phyloP scores from a whole-genome alignment of 2,113 vertebrate species.

The Saccopteryx bilineata region DNA sequence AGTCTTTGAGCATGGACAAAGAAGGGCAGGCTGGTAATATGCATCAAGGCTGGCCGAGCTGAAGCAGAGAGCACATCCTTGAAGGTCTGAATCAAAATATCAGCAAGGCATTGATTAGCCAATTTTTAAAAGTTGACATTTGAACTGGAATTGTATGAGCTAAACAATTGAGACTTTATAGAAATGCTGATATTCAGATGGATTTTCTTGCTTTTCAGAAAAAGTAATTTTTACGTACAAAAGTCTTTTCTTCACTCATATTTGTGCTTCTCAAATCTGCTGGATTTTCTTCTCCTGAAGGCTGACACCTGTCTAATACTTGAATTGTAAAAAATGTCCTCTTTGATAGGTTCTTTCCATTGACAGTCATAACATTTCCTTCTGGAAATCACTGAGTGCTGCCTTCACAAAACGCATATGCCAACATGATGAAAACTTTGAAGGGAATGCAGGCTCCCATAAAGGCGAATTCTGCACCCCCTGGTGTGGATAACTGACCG shows the following conservation, averaged over 20 bases:
- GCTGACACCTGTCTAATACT: constrained; percentile 67
- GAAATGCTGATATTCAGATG: neutral
- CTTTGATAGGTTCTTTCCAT: constrained; percentile 62
- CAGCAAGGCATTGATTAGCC: constrained; percentile 51
- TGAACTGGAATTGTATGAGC: constrained; percentile 23
- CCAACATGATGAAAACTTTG: constrained; percentile 34
- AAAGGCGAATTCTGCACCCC: neutral
- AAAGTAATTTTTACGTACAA: constrained; percentile 18
- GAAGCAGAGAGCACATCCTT: constrained; percentile 46
- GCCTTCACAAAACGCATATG: constrained; percentile 30
- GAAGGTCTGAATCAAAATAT: constrained; percentile 42
- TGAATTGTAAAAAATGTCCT: constrained; percentile 44
- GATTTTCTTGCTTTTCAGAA: constrained; percentile 28
- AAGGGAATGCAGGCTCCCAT: neutral
- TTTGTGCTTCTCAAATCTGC: constrained; percentile 46
- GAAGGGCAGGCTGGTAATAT: constrained; percentile 50
- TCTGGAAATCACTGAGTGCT: constrained; percentile 51
- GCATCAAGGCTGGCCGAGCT: constrained; percentile 33
- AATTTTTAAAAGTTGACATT: neutral
- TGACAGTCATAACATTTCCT: constrained; percentile 70
- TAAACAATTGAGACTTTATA: neutral
- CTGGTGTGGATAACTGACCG: neutral
- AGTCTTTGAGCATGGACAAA: constrained; percentile 57
- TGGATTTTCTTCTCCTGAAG: constrained; percentile 55
- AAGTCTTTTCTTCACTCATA: constrained; percentile 53